Evolutionary conservation across 2,797 vertebrate genomes (phyloP).

Genomic region (Lagorchestes hirsutus): DNA sequence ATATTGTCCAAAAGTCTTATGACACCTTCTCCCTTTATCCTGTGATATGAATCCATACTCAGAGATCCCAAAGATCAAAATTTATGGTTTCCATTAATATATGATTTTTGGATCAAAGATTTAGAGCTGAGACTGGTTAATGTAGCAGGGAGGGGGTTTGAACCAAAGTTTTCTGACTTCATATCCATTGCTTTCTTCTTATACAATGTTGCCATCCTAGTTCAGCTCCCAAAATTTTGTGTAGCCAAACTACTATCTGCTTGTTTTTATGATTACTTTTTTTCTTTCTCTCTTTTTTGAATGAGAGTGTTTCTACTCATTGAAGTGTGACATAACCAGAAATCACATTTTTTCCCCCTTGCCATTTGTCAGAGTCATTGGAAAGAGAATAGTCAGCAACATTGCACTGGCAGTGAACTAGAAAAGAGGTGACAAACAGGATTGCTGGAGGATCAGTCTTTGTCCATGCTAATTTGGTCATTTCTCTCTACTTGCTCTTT

Average conservation of each 20-base stretch:
- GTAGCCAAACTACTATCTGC: not conserved
- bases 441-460: not conserved
- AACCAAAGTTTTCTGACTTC: not conserved
- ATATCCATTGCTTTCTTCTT: not conserved
- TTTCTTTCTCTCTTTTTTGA: not conserved
- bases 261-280: not conserved
- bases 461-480: not conserved
- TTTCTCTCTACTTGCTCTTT: not conserved
- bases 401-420: not conserved
- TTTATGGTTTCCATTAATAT: not conserved
- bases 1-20: not conserved
- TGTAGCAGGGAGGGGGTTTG: not conserved
- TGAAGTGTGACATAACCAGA: not conserved
- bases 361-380: constrained; percentile 15
- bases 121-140: not conserved
- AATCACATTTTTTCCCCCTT: not conserved
- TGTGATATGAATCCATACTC: not conserved
- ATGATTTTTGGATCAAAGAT: not conserved
- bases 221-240: not conserved
- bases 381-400: not conserved
- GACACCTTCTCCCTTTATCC: not conserved
- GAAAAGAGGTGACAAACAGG: not conserved
- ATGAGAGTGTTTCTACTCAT: not conserved
- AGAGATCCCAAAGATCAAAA: not conserved
- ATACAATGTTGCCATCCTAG: not conserved